phyloP scores from a whole-genome alignment of 1,140 invertebrate species.

The Ylistrum balloti region DNA sequence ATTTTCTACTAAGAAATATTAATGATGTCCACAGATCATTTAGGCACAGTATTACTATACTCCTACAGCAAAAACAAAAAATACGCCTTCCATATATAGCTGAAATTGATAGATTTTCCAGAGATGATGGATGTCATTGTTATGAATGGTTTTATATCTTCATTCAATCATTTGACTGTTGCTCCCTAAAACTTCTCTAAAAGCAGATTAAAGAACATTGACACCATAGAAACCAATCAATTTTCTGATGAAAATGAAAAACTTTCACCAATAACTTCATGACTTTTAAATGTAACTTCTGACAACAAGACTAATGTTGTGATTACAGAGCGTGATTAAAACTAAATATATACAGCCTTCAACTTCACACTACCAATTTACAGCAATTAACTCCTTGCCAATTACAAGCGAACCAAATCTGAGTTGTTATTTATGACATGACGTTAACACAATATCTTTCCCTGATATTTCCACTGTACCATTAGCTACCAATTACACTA shows the following conservation, averaged over 20 bases:
- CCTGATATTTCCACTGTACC: not conserved
- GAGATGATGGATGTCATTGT: not conserved
- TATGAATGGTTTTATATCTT: not conserved
- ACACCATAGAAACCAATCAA: not conserved
- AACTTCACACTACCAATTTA: not conserved
- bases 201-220: not conserved
- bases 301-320: not conserved
- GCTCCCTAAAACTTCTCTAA: not conserved
- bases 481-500: not conserved
- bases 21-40: too few species aligned
- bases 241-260: conserved; percentile 7
- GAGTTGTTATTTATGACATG: not conserved
- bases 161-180: not conserved
- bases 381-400: not conserved
- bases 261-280: not conserved
- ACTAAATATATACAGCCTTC: conserved; percentile 12
- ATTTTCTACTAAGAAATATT: too few species aligned
- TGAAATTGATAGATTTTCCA: not conserved
- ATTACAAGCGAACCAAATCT: not conserved
- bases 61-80: not conserved
- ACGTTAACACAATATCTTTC: not conserved
- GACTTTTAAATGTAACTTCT: not conserved
- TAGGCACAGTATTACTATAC: too few species aligned
- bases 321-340: not conserved
- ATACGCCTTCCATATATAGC: not conserved